Base-by-base conservation (phyloP, 2,888 invertebrate species). In the Philopedon plagiatum region DNA sequence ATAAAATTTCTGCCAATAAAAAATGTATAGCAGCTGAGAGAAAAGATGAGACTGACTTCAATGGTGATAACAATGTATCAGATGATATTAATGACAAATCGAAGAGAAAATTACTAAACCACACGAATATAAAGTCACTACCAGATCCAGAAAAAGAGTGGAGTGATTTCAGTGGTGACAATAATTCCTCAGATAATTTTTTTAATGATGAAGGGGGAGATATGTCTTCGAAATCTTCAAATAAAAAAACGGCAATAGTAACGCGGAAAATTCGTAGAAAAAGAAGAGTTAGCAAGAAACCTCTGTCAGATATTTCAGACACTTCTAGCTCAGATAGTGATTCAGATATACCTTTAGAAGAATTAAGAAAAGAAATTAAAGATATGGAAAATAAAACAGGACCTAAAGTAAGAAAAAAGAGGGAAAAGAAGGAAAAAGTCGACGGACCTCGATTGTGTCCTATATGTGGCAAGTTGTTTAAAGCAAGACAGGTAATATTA, bases 401-500 rank as follows among this genome's bases (percentile, higher is more conserved):
- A 21, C 21, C 18, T 37, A 37, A 23, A 37, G 26, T 39, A 8
- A 41, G 19, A 19, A 21, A 21, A 46, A 73, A 68, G 32, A 44
- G 41, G 23, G 44, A 61, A 23, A 60, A 39, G 41, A 41, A 21
- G 8, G 61, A 69, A 21, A 26, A 49, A 32, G n/a, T 21, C 5
- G 73, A 73, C 39, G 64, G 54, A 21, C 67, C 73, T 8, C 26
- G 73, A 11, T 46, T 73, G 8, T 73, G 73, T 61, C 73, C 73
- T 23, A 73, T 70, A 49, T 73, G 73, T 61, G 73, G 73, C 2
- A 73, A 73, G 61, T 26, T 73, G 32, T 73, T 73, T 66, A 73
- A 73, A 57, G 62, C 69, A 23, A 58, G 66, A 61, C 73, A 70
- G 68, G 68, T 68, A 66, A 46, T 19, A 26, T 4, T 21, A 37